Conservation (phyloP, 1,140 invertebrate species). For the Tetranychus urticae region DNA sequence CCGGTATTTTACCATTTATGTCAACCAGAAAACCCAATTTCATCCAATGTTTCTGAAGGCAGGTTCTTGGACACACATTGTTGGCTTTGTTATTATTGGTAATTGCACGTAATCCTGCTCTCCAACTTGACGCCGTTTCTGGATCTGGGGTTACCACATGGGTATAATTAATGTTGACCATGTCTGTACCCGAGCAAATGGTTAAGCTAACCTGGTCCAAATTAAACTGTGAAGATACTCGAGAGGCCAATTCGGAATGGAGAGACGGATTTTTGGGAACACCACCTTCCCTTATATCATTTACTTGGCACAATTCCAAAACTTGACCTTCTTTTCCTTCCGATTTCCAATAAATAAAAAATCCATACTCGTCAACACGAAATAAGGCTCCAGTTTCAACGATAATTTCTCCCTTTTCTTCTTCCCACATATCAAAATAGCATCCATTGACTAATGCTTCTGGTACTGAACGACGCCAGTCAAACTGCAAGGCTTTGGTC, state of each 20-base stretch:
- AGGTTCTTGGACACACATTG: constrained; percentile 82
- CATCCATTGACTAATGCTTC: constrained; percentile 22
- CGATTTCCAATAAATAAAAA: constrained; percentile 98
- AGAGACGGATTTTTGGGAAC: constrained; percentile 66
- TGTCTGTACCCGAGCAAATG: constrained; percentile 93
- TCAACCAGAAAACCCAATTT: constrained; percentile 74
- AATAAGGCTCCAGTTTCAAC: constrained; percentile 68
- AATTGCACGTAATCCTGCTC: constrained; percentile 56
- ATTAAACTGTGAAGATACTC: constrained; percentile 30
- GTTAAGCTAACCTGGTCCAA: constrained; percentile 88
- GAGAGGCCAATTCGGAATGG: constrained; percentile 38
- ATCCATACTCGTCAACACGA: constrained; percentile 92
- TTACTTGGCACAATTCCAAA: constrained; percentile 86
- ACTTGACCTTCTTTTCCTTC: constrained; percentile 91
- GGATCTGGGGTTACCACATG: constrained; percentile 81
- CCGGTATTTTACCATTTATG: constrained; percentile 80
- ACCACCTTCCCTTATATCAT: constrained; percentile 71
- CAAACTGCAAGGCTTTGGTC: constrained; percentile 97
- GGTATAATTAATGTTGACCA: constrained; percentile 91
- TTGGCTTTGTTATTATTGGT: constrained; percentile 92
- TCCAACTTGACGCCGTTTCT: constrained; percentile 87
- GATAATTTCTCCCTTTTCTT: constrained; percentile 67
- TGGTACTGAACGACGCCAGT: constrained; percentile 84
- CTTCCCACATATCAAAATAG: constrained; percentile 2
- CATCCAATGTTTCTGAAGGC: constrained; percentile 99